Evolutionary conservation across 1,140 invertebrate genomes (phyloP), one percentile per base, ranked within the genome.

Genomic region (Trigoniulus corallinus): DNA sequence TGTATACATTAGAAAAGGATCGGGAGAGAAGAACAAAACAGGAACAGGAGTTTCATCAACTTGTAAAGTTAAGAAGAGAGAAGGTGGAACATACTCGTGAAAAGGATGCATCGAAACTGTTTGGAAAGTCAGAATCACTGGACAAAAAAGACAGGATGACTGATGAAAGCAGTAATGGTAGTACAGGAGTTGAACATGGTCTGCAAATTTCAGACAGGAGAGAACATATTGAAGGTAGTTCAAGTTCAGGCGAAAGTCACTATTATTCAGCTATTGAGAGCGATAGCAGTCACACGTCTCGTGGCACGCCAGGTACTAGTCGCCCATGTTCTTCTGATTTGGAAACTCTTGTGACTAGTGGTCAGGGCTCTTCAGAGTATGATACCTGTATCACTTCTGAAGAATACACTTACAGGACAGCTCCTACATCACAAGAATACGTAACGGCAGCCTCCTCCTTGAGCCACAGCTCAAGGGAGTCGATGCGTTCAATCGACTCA

Each of bases 191-290:
- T 34, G 29, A 34, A 34, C 29, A n/a, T n/a, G n/a, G n/a, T n/a
- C n/a, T n/a, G n/a, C n/a, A n/a, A n/a, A n/a, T n/a, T n/a, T n/a
- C n/a, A n/a, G n/a, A n/a, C n/a, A n/a, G n/a, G n/a, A n/a, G n/a
- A n/a, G n/a, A 64, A 20, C 42, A 18, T 0, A 62, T 61, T 22
- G 83, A 87, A 66, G 66, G 76, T 22, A 82, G 79, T 64, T 88
- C 85, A 0, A 88, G 85, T 68, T 88, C 86, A n/a, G 75, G 84
- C 43, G 85, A 87, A 57, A 89, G 85, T 63, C 81, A 83, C 57
- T 89, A 88, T 64, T 84, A 87, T 53, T 88, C 85, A 48, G 86
- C 84, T 64, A 86, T 88, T 59, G 79, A 82, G 59, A 79, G 80
- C 20, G 66, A 71, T 48, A 68, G 63, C 27, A 77, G 81, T 4